Evolutionary conservation across 2,113 vertebrate species (phyloP).

Genomic region (Gallinago media): DNA sequence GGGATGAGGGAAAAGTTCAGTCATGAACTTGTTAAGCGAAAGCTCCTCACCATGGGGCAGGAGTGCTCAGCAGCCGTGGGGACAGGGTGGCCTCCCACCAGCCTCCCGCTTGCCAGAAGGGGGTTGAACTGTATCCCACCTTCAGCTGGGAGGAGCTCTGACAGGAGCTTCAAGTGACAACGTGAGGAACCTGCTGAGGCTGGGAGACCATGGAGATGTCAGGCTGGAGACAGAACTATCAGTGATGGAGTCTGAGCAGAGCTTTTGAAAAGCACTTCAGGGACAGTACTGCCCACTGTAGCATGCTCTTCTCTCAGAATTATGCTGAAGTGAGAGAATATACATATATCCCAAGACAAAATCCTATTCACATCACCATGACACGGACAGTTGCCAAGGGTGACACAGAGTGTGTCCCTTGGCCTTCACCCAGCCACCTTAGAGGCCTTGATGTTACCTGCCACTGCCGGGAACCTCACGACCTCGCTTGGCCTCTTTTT

Average conservation of each 20-base stretch:
- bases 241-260: neutral
- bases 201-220: neutral
- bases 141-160: neutral
- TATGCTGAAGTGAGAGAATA: neutral
- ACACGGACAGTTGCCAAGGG: neutral
- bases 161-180: neutral
- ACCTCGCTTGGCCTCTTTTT: neutral
- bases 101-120: neutral
- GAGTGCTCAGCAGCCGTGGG: neutral
- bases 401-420: neutral
- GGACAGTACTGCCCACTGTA: neutral
- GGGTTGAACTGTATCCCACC: neutral
- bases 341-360: neutral
- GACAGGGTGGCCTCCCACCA: neutral
- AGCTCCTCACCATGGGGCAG: neutral
- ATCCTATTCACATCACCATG: neutral
- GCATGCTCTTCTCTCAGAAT: neutral
- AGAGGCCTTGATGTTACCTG: neutral
- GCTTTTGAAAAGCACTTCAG: neutral
- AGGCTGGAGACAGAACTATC: neutral
- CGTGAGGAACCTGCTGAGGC: too few relatives aligned
- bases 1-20: neutral
- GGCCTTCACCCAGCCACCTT: neutral
- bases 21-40: neutral
- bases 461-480: neutral